phyloP scores from a whole-genome alignment of 1,140 invertebrate genomes.

The Tetramorium simillimum region DNA sequence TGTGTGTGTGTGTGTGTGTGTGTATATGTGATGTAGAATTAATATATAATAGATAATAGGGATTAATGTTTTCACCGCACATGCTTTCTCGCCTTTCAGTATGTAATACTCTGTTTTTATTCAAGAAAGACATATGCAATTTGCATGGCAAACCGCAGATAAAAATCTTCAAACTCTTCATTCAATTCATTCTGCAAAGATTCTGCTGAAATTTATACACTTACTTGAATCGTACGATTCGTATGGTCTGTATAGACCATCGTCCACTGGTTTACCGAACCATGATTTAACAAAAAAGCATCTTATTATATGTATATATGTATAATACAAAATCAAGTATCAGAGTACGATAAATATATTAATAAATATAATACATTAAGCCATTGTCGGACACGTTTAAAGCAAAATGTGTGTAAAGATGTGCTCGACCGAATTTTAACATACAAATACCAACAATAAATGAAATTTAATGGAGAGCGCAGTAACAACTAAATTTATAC shows the following conservation, averaged over 20 bases:
- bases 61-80: conserved; percentile 35
- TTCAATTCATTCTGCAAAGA: conserved; percentile 81
- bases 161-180: conserved; percentile 77
- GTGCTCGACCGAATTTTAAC: background rate
- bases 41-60: background rate
- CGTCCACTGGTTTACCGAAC: conserved; percentile 84
- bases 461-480: conserved; percentile 5
- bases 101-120: background rate
- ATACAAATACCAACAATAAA: conserved; percentile 3
- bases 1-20: too few relatives aligned
- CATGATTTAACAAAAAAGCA: conserved; percentile 80
- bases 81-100: conserved; percentile 28
- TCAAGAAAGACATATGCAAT: conserved; percentile 55
- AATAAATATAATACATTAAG: conserved; percentile 41
- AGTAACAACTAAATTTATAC: background rate
- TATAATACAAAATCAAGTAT: conserved; percentile 50
- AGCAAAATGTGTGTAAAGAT: conserved; percentile 10
- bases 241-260: conserved; percentile 73
- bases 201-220: conserved; percentile 78
- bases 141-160: conserved; percentile 29
- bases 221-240: conserved; percentile 84
- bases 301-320: conserved; percentile 68
- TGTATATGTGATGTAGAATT: background rate
- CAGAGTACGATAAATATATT: conserved; percentile 1
- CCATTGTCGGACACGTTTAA: background rate